phyloP scores from a whole-genome alignment of 2,797 vertebrate species.

The Micromesistius poutassou region DNA sequence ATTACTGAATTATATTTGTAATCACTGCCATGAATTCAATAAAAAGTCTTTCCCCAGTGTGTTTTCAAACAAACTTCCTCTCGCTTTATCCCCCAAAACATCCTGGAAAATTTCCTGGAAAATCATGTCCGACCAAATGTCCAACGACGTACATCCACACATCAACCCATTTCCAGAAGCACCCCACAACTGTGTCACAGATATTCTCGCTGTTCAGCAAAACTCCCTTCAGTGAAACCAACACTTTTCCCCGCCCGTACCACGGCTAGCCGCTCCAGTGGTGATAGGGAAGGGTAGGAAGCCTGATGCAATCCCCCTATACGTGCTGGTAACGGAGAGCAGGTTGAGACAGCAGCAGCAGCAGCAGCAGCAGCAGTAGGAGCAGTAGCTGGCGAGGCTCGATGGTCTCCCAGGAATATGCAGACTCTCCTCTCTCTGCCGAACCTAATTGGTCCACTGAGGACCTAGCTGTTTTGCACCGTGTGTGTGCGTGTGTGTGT shows the following conservation, averaged over 20 bases:
- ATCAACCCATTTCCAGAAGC: not conserved
- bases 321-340: constrained; percentile 74
- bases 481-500: not conserved
- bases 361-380: constrained; percentile 68
- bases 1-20: not conserved
- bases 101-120: not conserved
- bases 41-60: not conserved
- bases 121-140: not conserved
- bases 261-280: not conserved
- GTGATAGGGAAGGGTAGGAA: constrained; percentile 52
- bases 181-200: not conserved
- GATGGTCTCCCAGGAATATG: constrained; percentile 76
- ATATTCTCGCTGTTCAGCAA: constrained; percentile 47
- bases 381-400: constrained; percentile 49
- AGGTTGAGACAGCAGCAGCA: constrained; percentile 70
- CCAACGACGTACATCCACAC: not conserved
- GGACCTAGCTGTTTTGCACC: constrained; percentile 66
- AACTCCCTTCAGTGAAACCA: constrained; percentile 33
- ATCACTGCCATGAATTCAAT: not conserved
- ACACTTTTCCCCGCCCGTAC: not conserved
- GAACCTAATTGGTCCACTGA: constrained; percentile 79
- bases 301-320: constrained; percentile 80
- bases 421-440: constrained; percentile 75
- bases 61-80: not conserved
- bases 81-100: not conserved